Base-by-base conservation (phyloP, 2,113 vertebrate species). In the Apeltes quadracus region DNA sequence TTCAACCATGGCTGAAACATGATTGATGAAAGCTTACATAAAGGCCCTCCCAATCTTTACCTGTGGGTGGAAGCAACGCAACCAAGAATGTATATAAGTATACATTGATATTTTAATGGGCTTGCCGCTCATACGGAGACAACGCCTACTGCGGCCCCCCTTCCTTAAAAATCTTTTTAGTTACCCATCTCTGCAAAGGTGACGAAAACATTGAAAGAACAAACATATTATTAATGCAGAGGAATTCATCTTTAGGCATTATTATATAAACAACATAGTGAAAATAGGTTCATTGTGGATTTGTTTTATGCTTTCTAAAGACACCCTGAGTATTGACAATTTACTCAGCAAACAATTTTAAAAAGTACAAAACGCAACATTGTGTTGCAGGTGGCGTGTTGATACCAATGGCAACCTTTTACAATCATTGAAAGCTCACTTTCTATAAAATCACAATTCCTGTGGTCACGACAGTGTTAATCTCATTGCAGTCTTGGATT, bases 121-220 rank as follows among this genome's bases (percentile, higher is more conserved):
- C 29, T 29, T 29, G 29, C 29, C 29, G 29, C 29, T 29, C 29
- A 15, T 50, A 16, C 4, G 59, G 16, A 64, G 36, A n/a, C 61
- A 79, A 82, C 75, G 79, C 72, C 69, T 62, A 51, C 76, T 72
- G 53, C 76, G 78, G 39, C 76, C 57, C 76, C 79, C 34, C 63
- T 43, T n/a, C 38, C n/a, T 51, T 9, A 4, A 50, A 53, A 58
- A 18, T 57, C 48, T 51, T 18, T 27, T 22, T 3, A 23, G 48
- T 22, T 16, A 7, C 8, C 10, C 43, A 32, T 41, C 32, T 18
- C 22, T 12, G 44, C 22, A 43, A 1, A 39, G 36, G 36, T 13
- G 20, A 59, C n/a, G 25, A 25, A 44, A 12, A 62, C 43, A 41
- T 61, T 10, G 55, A 29, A 55, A 2, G 12, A 44, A 53, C n/a